Conservation (phyloP, 2,113 vertebrate species). For the Ictalurus punctatus region DNA sequence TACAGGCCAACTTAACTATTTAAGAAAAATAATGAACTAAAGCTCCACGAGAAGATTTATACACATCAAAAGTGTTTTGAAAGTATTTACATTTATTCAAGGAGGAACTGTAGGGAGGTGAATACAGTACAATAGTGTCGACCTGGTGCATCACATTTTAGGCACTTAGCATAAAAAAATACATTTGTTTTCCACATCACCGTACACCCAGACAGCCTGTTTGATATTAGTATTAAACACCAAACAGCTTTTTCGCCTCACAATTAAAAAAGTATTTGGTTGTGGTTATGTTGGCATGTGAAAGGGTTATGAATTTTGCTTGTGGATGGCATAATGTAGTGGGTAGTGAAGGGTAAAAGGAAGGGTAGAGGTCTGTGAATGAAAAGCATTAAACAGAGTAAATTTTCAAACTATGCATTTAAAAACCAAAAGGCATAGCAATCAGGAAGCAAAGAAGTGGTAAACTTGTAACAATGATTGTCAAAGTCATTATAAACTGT, state of each 20-base stretch:
- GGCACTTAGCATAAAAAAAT: slow-evolving; percentile 70
- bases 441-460: background rate
- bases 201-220: slow-evolving; percentile 44
- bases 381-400: slow-evolving; percentile 13
- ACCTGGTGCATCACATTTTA: slow-evolving; percentile 65
- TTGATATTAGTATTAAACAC: slow-evolving; percentile 43
- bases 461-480: slow-evolving; percentile 42
- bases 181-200: slow-evolving; percentile 51
- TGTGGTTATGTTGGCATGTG: slow-evolving; percentile 32
- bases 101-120: slow-evolving; percentile 59
- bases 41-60: background rate
- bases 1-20: background rate
- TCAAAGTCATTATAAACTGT: slow-evolving; percentile 31
- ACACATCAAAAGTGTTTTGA: slow-evolving; percentile 28
- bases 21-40: background rate
- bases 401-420: background rate
- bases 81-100: slow-evolving; percentile 70
- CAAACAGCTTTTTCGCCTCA: slow-evolving; percentile 42
- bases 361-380: slow-evolving; percentile 16
- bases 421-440: slow-evolving; percentile 7
- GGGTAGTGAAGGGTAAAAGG: slow-evolving; percentile 3
- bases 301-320: slow-evolving; percentile 43
- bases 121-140: slow-evolving; percentile 68
- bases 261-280: slow-evolving; percentile 48
- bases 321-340: slow-evolving; percentile 27